These are phyloP conservation scores for Phlogophora meticulosa DNA, from an alignment of 2,888 invertebrate genomes.

Conservation along the genomic window DNA sequence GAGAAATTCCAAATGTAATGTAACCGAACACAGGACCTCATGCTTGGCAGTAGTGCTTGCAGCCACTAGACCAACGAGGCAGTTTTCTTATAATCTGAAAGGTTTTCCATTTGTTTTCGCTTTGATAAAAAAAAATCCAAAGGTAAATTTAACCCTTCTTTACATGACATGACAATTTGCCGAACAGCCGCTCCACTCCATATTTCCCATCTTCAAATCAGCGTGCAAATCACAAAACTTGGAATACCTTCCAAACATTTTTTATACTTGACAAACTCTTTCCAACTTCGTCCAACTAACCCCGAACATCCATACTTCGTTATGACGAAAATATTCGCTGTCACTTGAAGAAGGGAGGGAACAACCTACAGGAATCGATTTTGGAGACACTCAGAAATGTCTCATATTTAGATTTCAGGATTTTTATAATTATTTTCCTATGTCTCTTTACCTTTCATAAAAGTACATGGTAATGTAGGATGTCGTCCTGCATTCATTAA, in stretches of 20 bases:
- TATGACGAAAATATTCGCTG: conserved; percentile 62
- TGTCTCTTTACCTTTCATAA: background rate
- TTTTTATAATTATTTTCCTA: background rate
- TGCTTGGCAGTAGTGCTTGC: too few species aligned
- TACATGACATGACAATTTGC: conserved; percentile 17
- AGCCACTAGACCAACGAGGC: too few species aligned
- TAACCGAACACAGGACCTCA: too few species aligned
- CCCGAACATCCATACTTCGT: conserved; percentile 63
- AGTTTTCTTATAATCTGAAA: background rate
- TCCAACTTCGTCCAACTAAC: conserved; percentile 61
- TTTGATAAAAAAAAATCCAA: background rate
- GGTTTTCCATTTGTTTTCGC: background rate
- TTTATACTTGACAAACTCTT: conserved; percentile 57
- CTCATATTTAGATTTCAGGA: too few species aligned
- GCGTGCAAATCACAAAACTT: conserved; percentile 62
- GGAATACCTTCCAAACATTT: conserved; percentile 61
- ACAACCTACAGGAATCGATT: conserved; percentile 55
- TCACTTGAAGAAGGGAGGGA: conserved; percentile 55
- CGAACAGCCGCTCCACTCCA: conserved; percentile 24
- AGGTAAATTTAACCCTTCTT: conserved; percentile 37
- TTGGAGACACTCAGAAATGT: too few species aligned
- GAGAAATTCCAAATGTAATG: too few species aligned
- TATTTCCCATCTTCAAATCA: conserved; percentile 48
- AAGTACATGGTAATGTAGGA: background rate
- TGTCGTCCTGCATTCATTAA: too few species aligned